Base-by-base conservation (phyloP, 2,888 invertebrate species). In the Drosophila recens region DNA sequence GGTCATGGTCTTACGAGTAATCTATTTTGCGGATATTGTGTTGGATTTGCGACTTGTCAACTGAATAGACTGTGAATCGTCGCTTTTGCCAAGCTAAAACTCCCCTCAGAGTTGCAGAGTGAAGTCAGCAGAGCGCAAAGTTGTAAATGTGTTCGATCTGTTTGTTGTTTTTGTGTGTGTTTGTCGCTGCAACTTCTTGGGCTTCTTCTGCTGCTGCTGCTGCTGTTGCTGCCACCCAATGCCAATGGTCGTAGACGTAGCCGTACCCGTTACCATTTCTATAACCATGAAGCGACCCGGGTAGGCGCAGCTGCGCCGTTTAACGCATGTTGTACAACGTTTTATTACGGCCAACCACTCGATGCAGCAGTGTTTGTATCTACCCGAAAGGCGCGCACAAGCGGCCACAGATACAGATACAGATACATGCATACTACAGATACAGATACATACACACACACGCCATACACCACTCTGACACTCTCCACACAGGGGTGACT, bases 251-350 rank as follows among this genome's bases (percentile, higher is more conserved):
- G 23, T 23, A 23, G 49, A n/a, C 33, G 27, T 30, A 23, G 49
- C 17, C 33, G 27, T 30, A 42, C 61, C 46, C 34, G 38, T 38
- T 13, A 34, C n/a, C 51, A 17, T 20, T 27, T 43, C 40, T n/a
- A 45, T 27, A 15, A 34, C 17, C 15, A 6, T 51, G 56, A 57
- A 79, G 79, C 49, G 64, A 65, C 67, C 65, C 74, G 83, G 71
- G 76, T 68, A 76, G 72, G 75, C 81, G 72, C 84, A 85, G 87
- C 84, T 85, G 84, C 82, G 75, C 72, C 84, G 64, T 87, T 89
- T 87, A 84, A 82, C 87, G 81, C 87, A 71, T 89, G 89, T 87
- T 83, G 74, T 83, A 86, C 87, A 87, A 89, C 87, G 83, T 82
- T 84, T 82, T 68, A 89, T 58, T 58, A 83, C 81, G 81, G 81